Evolutionary conservation across 2,113 vertebrate genomes (phyloP), one percentile per base, ranked within the genome.

Genomic region (Phalacrocorax brasilianus): DNA sequence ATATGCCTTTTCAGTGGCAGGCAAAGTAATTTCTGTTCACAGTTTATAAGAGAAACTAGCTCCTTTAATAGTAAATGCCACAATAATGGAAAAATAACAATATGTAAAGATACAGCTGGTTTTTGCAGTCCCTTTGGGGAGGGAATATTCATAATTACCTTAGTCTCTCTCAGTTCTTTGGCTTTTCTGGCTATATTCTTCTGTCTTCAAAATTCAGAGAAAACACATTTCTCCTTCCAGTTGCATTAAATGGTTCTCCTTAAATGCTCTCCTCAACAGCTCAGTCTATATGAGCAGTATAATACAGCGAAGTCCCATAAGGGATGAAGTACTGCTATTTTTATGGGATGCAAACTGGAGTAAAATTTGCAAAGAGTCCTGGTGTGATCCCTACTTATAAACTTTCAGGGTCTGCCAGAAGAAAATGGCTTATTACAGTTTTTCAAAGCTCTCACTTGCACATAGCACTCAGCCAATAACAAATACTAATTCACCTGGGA

Each of bases 141-240:
- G 32, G 67, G 63, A 93, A 81, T 95, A 89, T 92, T 91, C 12
- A 11, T 84, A 92, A 95, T 67, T 92, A 23, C 67, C 83, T 86
- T 91, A 92, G 78, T 92, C 63, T 59, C 22, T 86, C 32, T 80
- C 38, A 59, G 10, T 56, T 92, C 58, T 83, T 97, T 82, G 42
- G 40, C 22, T 94, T 93, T 93, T 77, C 90, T 91, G 55, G 16
- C 42, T 91, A 16, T 74, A 71, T 86, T 92, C 40, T 56, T 89
- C 75, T 66, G 32, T 88, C 78, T 88, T 81, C n/a, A 55, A 91
- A 67, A 4, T 71, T 92, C 50, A 52, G 55, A 84, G 72, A 80
- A 91, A 91, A 91, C 28, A 50, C 52, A 27, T 89, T 86, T 93
- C 45, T 74, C 59, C 74, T 88, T 77, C 59, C 26, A 59, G 44